Evolutionary conservation across 2,797 vertebrate genomes (phyloP).

Genomic region (Dendrocincla tyrannina): DNA sequence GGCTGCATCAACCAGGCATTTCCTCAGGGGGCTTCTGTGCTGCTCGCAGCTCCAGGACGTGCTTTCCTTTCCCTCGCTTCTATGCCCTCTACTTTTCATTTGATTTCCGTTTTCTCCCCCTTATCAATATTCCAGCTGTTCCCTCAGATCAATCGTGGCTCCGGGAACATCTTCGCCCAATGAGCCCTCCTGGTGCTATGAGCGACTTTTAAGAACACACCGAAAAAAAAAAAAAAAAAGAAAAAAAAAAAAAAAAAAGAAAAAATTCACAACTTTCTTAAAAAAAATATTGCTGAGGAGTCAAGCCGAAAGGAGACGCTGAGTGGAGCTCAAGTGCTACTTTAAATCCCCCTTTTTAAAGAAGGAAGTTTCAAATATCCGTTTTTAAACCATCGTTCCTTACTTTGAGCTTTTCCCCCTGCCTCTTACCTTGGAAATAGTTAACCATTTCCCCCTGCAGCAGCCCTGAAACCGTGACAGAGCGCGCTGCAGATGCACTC

Average conservation of each 20-base stretch:
- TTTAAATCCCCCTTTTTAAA: slow-evolving; percentile 13
- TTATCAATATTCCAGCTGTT: slow-evolving; percentile 38
- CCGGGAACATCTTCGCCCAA: not conserved
- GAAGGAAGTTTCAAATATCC: slow-evolving; percentile 59
- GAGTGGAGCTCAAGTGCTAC: slow-evolving; percentile 65
- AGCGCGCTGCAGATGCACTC: not conserved
- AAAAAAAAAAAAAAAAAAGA: not conserved
- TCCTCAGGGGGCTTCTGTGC: slow-evolving; percentile 13
- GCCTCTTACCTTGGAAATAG: not conserved
- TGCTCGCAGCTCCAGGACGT: not conserved
- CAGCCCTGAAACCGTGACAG: not conserved
- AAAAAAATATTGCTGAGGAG: slow-evolving; percentile 7
- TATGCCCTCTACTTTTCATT: slow-evolving; percentile 39
- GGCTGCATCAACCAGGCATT: slow-evolving; percentile 10
- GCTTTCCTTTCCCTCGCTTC: not conserved
- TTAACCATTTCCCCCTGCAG: slow-evolving; percentile 27
- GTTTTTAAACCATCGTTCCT: slow-evolving; percentile 44
- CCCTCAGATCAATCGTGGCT: not conserved
- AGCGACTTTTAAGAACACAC: not conserved
- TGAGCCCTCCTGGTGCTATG: not conserved
- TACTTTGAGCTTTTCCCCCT: not conserved
- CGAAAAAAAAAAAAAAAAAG: not conserved
- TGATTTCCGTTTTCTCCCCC: slow-evolving; percentile 67
- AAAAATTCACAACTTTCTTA: slow-evolving; percentile 9
- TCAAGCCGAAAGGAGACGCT: slow-evolving; percentile 49